Conservation (phyloP, 2,113 vertebrate genomes). For the Xiphophorus hellerii region DNA sequence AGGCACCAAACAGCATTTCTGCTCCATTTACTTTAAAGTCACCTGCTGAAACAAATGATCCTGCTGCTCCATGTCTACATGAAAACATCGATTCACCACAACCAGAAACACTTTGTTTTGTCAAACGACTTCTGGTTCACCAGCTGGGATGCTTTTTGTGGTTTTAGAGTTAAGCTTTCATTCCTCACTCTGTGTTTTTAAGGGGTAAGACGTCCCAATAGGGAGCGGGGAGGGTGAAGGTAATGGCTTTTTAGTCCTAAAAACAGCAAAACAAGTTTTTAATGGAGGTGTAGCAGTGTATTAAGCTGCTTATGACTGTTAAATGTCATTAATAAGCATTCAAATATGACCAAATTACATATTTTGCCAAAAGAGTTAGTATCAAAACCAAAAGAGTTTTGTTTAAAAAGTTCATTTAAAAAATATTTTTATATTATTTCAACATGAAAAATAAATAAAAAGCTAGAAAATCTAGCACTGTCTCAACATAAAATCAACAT, state of each 20-base stretch:
- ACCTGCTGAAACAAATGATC: conserved; percentile 40
- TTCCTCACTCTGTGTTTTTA: not conserved
- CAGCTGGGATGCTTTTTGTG: not conserved
- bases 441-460: not conserved
- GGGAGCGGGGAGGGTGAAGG: no score
- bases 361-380: no score
- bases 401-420: no score
- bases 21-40: conserved; percentile 51
- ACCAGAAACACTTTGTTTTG: not conserved
- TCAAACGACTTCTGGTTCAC: not conserved
- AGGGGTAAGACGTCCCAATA: no score
- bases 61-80: conserved; percentile 24
- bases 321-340: not conserved
- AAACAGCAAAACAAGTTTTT: not conserved
- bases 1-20: conserved; percentile 45
- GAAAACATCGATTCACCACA: conserved; percentile 14
- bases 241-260: not conserved
- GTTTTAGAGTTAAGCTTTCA: no score
- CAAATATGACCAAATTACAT: no score
- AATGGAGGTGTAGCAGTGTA: no score
- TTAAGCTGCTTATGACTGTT: not conserved
- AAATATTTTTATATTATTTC: not conserved
- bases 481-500: not conserved
- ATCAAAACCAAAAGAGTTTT: no score
- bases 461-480: not conserved